Evolutionary conservation across 2,888 invertebrate genomes (phyloP), one percentile per base, ranked within the genome.

Genomic region (Dicyrtomina minuta): DNA sequence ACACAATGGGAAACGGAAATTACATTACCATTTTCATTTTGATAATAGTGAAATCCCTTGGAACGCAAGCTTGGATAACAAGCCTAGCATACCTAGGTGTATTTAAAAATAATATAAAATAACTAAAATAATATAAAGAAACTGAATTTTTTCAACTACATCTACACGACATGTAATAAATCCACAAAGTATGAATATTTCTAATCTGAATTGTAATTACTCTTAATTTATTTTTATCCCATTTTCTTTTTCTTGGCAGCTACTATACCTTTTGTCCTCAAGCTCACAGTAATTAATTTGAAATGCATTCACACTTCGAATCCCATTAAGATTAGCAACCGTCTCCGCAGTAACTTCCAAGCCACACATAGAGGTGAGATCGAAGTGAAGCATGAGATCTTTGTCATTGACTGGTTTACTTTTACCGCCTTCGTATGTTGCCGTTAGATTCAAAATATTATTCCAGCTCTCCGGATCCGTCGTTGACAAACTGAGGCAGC

Each of bases 291-390:
- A 67, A 33, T 67, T 67, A n/a, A 67, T 51, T 41, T 67, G 67
- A 41, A 67, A 67, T 2, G 59, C 67, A 39, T 67, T 67, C 5
- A 67, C 60, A 12, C 15, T 67, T 33, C 67, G 43, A 33, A 59
- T 39, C 33, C 67, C 60, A 51, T 67, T 59, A 13, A 67, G 22
- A 20, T 44, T 44, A 12, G 67, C 46, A 33, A 67, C 15, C 15
- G 41, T 24, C n/a, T 67, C 59, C 24, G 15, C 12, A 2, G 58
- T 33, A 33, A 49, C 22, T n/a, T 51, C 24, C 17, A 58, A 15
- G n/a, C 60, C 49, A 17, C 51, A 67, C 13, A 43, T 27, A 8
- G 17, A 27, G 15, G 17, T 17, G 13, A 67, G 59, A 17, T 59
- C 41, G 8, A 49, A n/a, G 26, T 59, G 33, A 10, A 67, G 43